A percentile compares a stretch with the other conserved stretches of the same genome.
Conservation (phyloP, 2,113 vertebrate species). For the Oncorhynchus nerka region DNA sequence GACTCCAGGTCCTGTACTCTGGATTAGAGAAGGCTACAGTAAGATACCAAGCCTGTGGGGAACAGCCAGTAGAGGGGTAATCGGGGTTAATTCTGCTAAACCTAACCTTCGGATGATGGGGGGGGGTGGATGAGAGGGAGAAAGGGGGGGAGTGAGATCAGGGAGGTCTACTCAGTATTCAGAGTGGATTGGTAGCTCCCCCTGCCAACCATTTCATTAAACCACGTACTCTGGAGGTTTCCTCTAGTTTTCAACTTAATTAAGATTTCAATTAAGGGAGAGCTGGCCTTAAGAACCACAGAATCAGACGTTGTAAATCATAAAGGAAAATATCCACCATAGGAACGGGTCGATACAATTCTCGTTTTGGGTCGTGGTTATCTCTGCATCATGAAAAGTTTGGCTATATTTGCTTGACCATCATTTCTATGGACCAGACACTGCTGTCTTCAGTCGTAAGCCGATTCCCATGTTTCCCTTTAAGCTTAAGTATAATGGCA, state of each 20-base stretch:
- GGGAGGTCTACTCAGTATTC: conserved; percentile 25
- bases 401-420: no score
- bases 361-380: no score
- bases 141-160: not conserved
- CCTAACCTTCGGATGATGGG: not conserved
- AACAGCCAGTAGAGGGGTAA: no score
- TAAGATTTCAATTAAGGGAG: conserved; percentile 55
- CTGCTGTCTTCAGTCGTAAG: no score
- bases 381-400: no score
- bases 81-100: not conserved
- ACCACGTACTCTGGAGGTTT: not conserved
- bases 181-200: conserved; percentile 18
- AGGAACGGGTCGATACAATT: conserved; percentile 12
- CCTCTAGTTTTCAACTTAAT: conserved; percentile 52
- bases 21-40: no score
- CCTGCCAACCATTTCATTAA: conserved; percentile 27
- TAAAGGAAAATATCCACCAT: conserved; percentile 72
- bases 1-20: no score
- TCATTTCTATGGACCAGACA: no score
- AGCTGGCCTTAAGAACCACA: conserved; percentile 22
- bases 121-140: no score
- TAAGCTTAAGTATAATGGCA: no score
- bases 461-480: no score
- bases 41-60: no score
- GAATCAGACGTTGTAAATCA: conserved; percentile 55